Percentiles rank a stretch among this genome's conserved stretches.
Evolutionary conservation across 2,888 invertebrate genomes (phyloP).

Genomic region (Scaptomyza reducta): DNA sequence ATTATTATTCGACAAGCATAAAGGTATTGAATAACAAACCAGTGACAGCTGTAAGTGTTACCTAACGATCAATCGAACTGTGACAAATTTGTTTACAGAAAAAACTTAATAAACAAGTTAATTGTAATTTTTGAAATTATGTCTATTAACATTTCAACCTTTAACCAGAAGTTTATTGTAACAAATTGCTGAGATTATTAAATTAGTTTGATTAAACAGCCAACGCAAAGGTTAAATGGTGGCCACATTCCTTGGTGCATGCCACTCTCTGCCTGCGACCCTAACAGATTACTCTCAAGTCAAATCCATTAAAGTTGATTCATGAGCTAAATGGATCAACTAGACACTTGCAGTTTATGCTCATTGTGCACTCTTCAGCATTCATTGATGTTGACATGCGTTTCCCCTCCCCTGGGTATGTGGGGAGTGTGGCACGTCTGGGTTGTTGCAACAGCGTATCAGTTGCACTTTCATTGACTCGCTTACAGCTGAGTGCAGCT

Average conservation of each 20-base stretch:
- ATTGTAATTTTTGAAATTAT: too few relatives aligned
- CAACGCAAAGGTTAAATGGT: conserved; percentile 29
- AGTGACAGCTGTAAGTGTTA: conserved; percentile 3
- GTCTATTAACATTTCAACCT: background rate
- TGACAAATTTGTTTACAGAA: background rate
- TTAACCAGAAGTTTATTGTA: conserved; percentile 3
- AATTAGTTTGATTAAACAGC: conserved; percentile 42
- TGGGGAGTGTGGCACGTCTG: conserved; percentile 8
- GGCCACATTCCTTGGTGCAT: conserved; percentile 30
- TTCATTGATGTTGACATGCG: conserved; percentile 33
- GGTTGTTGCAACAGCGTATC: conserved; percentile 30
- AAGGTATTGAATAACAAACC: background rate
- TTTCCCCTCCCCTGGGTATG: too few relatives aligned
- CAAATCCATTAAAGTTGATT: conserved; percentile 50
- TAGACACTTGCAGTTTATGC: conserved; percentile 40
- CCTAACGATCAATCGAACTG: conserved; percentile 7
- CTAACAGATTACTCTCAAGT: conserved; percentile 32
- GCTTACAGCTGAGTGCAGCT: conserved; percentile 31
- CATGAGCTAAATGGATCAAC: conserved; percentile 34
- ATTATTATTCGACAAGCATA: conserved; percentile 22
- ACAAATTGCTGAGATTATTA: conserved; percentile 26
- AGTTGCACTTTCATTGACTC: conserved; percentile 50
- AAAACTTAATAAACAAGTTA: too few relatives aligned
- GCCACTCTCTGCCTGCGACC: conserved; percentile 4
- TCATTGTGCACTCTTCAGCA: conserved; percentile 5